Evolutionary conservation across 2,113 vertebrate genomes (phyloP), one percentile per base, ranked within the genome.

Genomic region (Mohoua ochrocephala): DNA sequence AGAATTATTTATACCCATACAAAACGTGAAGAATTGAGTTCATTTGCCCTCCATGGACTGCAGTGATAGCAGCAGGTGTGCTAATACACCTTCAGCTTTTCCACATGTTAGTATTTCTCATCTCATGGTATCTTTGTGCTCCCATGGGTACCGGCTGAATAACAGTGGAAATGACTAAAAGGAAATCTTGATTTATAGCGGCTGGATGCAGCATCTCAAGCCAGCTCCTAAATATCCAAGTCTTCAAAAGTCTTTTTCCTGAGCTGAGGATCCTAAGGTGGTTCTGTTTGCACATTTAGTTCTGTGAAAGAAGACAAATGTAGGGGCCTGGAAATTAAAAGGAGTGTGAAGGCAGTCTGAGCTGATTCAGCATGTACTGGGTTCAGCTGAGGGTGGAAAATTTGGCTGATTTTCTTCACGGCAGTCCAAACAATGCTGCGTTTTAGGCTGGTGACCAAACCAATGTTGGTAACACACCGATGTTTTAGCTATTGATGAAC

Each of bases 281-380:
- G 15, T 84, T 70, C 24, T 64, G 45, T 65, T 91, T 71, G 24
- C 33, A 13, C 22, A 26, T 47, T 35, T 73, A 27, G 20, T 94
- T 91, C 31, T 73, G 18, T 80, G 57, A 68, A 86, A 73, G n/a
- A 70, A 71, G 42, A 35, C 5, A 68, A 57, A 59, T 33, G 21
- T 21, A 54, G 27, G 6, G 14, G 21, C 30, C 28, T 3, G 3
- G 33, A 60, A 84, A 44, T 53, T 33, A 59, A 67, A 79, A 61
- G 20, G 6, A 42, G 5, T 0, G 0, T 52, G 15, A 54, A 86
- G 69, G 22, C 8, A 17, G 44, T 42, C 44, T 3, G 5, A 80
- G 30, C 33, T 89, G 37, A 69, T 87, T 94, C 53, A 83, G 30
- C 35, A 50, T 33, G 20, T 53, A 19, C 12, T 76, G 28, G 8